phyloP scores from a whole-genome alignment of 2,113 vertebrate genomes.

The Syngnathus typhle region DNA sequence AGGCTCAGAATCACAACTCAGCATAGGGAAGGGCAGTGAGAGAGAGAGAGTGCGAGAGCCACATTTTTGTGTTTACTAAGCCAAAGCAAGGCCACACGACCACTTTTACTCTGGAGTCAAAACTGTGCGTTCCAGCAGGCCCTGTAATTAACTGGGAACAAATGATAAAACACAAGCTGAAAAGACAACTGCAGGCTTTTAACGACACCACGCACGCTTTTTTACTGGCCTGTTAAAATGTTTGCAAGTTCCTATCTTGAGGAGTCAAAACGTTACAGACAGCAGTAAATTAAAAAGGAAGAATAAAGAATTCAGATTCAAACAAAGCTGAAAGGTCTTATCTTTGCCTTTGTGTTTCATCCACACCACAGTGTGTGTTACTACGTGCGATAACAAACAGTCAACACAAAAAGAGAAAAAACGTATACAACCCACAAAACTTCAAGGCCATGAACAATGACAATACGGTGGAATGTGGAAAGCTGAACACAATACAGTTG shows the following conservation, averaged over 20 bases:
- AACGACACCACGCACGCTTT: conserved; percentile 42
- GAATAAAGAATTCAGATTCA: conserved; percentile 37
- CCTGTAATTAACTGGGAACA: background rate
- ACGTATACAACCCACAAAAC: no score
- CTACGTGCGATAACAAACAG: conserved; percentile 16
- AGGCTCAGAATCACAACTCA: conserved; percentile 19
- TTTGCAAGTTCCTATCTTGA: conserved; percentile 48
- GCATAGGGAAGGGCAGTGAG: conserved; percentile 22
- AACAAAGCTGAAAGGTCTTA: conserved; percentile 22
- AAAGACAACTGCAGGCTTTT: conserved; percentile 34
- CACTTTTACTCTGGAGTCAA: conserved; percentile 15
- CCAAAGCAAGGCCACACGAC: conserved; percentile 26
- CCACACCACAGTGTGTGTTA: conserved; percentile 21
- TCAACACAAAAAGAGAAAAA: background rate
- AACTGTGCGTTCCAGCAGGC: conserved; percentile 25
- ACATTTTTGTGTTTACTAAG: conserved; percentile 14
- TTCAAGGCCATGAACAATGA: background rate
- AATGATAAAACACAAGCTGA: conserved; percentile 36
- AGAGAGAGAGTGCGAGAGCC: conserved; percentile 11
- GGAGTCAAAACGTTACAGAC: conserved; percentile 45
- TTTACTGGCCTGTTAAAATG: conserved; percentile 53
- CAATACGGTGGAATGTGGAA: background rate
- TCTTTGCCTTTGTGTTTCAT: conserved; percentile 17
- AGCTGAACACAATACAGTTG: background rate
- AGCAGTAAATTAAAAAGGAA: conserved; percentile 37